Conservation (phyloP, 2,113 vertebrate species). For the Megaleporinus macrocephalus region DNA sequence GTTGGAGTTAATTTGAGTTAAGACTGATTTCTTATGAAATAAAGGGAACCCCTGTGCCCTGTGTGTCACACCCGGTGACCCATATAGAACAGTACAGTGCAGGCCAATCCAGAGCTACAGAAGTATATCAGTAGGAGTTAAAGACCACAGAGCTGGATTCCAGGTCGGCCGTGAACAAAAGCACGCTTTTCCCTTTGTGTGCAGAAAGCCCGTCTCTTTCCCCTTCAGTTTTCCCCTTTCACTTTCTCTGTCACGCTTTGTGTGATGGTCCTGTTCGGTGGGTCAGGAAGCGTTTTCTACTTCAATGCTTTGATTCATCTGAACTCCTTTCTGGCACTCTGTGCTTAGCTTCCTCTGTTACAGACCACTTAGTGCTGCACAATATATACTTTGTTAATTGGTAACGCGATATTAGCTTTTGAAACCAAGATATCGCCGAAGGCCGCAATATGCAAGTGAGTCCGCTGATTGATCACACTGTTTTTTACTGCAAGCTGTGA, state of each 20-base stretch:
- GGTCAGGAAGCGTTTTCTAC: conserved; percentile 20
- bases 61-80: background rate
- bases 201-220: background rate
- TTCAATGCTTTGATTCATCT: conserved; percentile 8
- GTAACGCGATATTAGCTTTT: background rate
- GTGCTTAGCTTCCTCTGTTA: background rate
- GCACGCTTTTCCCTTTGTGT: background rate
- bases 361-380: background rate
- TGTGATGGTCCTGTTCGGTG: background rate
- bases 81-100: background rate
- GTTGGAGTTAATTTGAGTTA: background rate
- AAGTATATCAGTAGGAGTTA: background rate
- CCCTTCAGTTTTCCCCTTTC: background rate
- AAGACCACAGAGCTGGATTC: background rate
- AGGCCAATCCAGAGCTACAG: background rate
- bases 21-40: background rate
- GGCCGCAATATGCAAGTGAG: background rate
- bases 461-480: background rate
- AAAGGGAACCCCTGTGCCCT: background rate
- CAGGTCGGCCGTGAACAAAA: conserved; percentile 13
- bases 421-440: no score
- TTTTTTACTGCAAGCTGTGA: no score
- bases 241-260: background rate
- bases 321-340: background rate
- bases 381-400: background rate